phyloP scores from a whole-genome alignment of 2,797 vertebrate species.

The Orestias chungarensis region DNA sequence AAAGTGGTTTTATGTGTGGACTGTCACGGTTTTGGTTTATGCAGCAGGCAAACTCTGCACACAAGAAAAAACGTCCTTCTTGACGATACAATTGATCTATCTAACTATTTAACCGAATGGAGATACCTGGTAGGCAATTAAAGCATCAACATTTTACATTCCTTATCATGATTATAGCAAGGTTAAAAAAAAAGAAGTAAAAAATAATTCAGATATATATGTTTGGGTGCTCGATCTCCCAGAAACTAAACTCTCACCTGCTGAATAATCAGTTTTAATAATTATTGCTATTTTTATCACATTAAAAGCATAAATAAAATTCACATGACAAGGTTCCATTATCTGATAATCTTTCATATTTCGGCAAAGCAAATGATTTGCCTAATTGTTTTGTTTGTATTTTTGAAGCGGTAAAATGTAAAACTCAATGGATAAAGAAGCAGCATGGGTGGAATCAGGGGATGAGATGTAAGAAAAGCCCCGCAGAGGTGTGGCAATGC shows the following conservation, averaged over 20 bases:
- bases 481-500: conserved; percentile 57
- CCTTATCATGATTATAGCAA: too few species aligned
- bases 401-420: conserved; percentile 51
- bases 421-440: conserved; percentile 54
- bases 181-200: too few species aligned
- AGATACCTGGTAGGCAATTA: too few species aligned
- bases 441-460: conserved; percentile 15
- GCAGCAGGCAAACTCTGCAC: too few species aligned
- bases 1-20: too few species aligned
- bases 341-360: conserved; percentile 25
- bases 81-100: too few species aligned
- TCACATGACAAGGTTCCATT: conserved; percentile 7
- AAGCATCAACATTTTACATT: too few species aligned
- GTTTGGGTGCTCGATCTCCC: too few species aligned
- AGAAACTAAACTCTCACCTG: background rate
- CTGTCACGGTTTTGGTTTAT: too few species aligned
- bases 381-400: conserved; percentile 55
- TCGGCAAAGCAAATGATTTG: conserved; percentile 33
- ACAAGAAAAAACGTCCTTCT: too few species aligned
- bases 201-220: too few species aligned
- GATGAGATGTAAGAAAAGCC: conserved; percentile 41
- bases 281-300: conserved; percentile 2
- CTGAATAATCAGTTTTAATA: background rate
- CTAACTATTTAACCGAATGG: too few species aligned
- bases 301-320: conserved; percentile 48